phyloP scores from a whole-genome alignment of 1,140 invertebrate genomes.

The Sogatella furcifera region DNA sequence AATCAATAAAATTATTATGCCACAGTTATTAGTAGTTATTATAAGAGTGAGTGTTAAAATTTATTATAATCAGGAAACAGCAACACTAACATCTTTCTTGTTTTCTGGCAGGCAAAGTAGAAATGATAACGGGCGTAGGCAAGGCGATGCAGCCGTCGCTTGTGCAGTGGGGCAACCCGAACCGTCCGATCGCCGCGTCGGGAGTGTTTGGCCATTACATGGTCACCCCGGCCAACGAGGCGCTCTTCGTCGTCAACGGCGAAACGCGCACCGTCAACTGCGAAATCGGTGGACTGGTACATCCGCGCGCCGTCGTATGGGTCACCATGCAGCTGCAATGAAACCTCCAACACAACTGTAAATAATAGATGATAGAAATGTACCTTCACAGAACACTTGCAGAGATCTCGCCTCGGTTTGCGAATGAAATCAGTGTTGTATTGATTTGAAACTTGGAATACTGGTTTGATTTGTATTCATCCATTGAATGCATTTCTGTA shows the following conservation, averaged over 20 bases:
- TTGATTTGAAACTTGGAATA: too few relatives aligned
- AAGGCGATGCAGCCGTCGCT: conserved; percentile 43
- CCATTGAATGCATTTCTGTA: too few relatives aligned
- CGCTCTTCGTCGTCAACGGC: conserved; percentile 63
- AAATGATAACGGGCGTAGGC: conserved; percentile 65
- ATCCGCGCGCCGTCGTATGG: conserved; percentile 56
- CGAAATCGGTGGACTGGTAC: conserved; percentile 56
- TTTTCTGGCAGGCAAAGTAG: conserved; percentile 50
- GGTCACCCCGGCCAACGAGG: conserved; percentile 59
- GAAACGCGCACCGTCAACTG: conserved; percentile 64
- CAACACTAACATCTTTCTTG: not conserved
- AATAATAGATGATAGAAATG: too few relatives aligned
- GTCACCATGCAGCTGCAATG: conserved; percentile 36
- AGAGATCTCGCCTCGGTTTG: too few relatives aligned
- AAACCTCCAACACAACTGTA: not conserved
- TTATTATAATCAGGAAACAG: too few relatives aligned
- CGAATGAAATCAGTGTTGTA: too few relatives aligned
- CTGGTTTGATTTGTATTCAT: too few relatives aligned
- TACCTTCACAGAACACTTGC: too few relatives aligned
- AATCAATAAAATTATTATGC: too few relatives aligned
- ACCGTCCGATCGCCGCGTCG: conserved; percentile 55
- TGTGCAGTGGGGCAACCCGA: conserved; percentile 54
- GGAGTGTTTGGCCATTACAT: conserved; percentile 62
- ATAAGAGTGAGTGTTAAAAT: too few relatives aligned
- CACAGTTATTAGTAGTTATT: too few relatives aligned